Evolutionary conservation across 2,797 vertebrate species (phyloP), one percentile per base, ranked within the genome.

Genomic region (Gadopsis bispinosus): DNA sequence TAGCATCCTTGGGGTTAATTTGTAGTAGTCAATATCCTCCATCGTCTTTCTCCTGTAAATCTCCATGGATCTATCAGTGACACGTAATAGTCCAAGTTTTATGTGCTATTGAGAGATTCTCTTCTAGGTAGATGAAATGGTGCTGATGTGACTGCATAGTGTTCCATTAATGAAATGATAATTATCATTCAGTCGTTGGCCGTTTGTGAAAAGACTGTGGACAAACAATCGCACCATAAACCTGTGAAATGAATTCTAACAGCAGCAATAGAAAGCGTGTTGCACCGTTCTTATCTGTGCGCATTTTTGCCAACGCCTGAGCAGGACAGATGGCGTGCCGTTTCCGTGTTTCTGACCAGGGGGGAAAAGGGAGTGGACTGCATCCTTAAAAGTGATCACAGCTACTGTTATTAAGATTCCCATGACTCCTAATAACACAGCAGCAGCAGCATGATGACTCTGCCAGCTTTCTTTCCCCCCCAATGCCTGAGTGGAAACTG

Each of bases 321-420:
- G 71, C 41, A 37, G 65, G 20, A 31, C 69, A 65, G 69, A 69
- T 54, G 77, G 56, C 6, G 62, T 20, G 8, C 56, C 0, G 73
- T 61, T 89, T 88, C 87, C 64, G 3, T 13, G 17, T 69, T 51
- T 73, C 56, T 69, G 75, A 72, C 48, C 2, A 3, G 17, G 45
- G 73, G 78, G 71, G 19, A 80, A 66, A 86, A 50, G 75, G 75
- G 74, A 26, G 81, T 56, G 66, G 69, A 51, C 61, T 0, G 5
- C 7, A 41, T 53, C 26, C 45, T 43, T n/a, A 8, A 56, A 74
- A 56, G 3, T 63, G 17, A 69, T 81, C 66, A 20, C 16, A n/a
- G 6, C 20, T 4, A 7, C 37, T 41, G 43, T 19, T 6, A 10
- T 51, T 31, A 48, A 35, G 22, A 19, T 19, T 45, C 35, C 16